Percentiles rank a stretch among this genome's conserved stretches.
Conservation (phyloP, 2,797 vertebrate species). For the Takifugu rubripes region DNA sequence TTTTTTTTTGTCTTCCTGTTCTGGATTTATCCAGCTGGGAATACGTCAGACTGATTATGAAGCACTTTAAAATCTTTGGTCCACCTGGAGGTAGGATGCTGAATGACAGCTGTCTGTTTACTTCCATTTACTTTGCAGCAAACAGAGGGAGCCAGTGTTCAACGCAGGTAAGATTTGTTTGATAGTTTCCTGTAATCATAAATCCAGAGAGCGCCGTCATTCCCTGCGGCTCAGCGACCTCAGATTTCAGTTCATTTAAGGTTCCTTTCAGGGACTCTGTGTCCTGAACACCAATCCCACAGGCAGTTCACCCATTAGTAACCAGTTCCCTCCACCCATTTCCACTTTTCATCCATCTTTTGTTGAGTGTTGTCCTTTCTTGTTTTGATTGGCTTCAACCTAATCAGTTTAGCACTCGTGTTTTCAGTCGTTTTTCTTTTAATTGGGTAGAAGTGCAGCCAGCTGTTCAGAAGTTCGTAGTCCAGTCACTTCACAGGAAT, state of each 20-base stretch:
- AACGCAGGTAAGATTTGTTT: conserved; percentile 87
- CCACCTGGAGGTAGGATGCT: conserved; percentile 8
- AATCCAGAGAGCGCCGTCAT: conserved; percentile 9
- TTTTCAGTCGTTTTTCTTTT: too few relatives aligned
- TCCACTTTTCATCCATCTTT: conserved; percentile 18
- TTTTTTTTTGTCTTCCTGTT: neutral
- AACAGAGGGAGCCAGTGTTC: conserved; percentile 97
- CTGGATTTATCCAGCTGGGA: neutral
- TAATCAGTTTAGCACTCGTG: neutral
- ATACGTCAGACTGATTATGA: neutral
- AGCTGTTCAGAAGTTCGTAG: too few relatives aligned
- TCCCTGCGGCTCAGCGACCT: neutral
- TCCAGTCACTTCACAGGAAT: too few relatives aligned
- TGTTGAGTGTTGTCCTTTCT: conserved; percentile 11
- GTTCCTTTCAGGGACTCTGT: neutral
- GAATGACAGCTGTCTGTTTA: conserved; percentile 60
- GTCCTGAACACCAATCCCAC: conserved; percentile 18
- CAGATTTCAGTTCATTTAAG: neutral
- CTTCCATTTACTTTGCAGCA: conserved; percentile 79
- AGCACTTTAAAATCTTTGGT: conserved; percentile 16
- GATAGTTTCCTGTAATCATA: conserved; percentile 6
- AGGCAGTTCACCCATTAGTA: conserved; percentile 29
- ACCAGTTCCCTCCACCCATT: conserved; percentile 26
- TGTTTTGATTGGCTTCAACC: neutral
- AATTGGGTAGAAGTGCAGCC: too few relatives aligned